Evolutionary conservation across 1,140 invertebrate species (phyloP), one percentile per base, ranked within the genome.

Genomic region (Trachymyrmex septentrionalis): DNA sequence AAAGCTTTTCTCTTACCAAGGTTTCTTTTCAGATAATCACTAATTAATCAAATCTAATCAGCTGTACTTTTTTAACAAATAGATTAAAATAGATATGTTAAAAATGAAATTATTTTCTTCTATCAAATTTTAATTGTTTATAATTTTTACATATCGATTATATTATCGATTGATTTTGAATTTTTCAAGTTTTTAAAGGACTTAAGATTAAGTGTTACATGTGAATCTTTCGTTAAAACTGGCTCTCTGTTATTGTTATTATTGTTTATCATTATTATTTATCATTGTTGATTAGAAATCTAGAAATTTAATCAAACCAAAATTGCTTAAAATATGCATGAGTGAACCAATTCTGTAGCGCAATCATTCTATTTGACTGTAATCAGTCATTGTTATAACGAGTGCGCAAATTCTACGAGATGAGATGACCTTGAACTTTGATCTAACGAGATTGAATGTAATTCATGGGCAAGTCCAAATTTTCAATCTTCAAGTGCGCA

Each of bases 391-490:
- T 61, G 48, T 53, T 66, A 27, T 66, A n/a, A 63, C 50, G 48
- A 67, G 27, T 67, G 76, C 61, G 76, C 30, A 55, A 48, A 80
- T 67, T 66, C 30, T n/a, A 44, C 61, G 27, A 64, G 44, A 64
- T 53, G 27, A 27, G n/a, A 24, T 9, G 48, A 53, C 76, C 61
- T 80, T 80, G 76, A 66, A 55, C 27, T 53, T 24, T 34, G 63
- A 80, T 80, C 55, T 10, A 24, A 21, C 19, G 12, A n/a, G n/a
- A 34, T 38, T 80, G 63, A 82, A 59, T 30, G 27, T 48, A 48
- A 24, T 34, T 44, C 5, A 21, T n/a, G 10, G 19, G 14, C 3
- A 6, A 34, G 12, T 69, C 3, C 3, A 5, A 61, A 73, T 57
- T 84, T 72, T 82, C 14, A 27, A 73, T 72, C 4, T 21, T 82